These are phyloP conservation scores for Rhizomys pruinosus DNA, from an alignment of 2,113 vertebrate genomes.

Conservation along the genomic window DNA sequence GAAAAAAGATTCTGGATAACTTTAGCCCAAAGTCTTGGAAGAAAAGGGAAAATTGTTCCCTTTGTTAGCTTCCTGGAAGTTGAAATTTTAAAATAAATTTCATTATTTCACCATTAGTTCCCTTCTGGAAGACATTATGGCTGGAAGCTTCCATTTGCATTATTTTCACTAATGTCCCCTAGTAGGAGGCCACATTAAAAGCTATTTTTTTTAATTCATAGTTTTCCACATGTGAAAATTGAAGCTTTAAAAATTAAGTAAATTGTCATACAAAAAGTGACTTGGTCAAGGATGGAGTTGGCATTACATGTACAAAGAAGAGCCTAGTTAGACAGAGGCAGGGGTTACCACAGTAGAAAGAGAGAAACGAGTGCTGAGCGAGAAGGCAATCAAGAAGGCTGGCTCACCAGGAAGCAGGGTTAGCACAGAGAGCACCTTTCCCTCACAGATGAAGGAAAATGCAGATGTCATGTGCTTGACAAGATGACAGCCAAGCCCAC, in stretches of 20 bases:
- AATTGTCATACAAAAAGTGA: neutral
- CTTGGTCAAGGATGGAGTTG: neutral
- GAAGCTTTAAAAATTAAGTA: conserved; percentile 42
- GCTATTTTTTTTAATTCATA: neutral
- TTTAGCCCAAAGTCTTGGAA: neutral
- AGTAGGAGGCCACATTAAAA: neutral
- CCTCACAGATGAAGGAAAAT: conserved; percentile 47
- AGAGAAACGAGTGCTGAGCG: neutral
- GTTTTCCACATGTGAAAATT: neutral
- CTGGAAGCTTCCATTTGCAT: neutral
- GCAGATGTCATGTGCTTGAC: neutral
- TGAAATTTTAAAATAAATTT: conserved; percentile 43
- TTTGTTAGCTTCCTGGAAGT: neutral
- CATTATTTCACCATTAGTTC: neutral
- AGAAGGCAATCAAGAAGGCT: neutral
- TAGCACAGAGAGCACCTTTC: conserved; percentile 58
- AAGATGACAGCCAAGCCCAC: neutral
- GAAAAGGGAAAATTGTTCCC: conserved; percentile 5
- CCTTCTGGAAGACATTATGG: conserved; percentile 12
- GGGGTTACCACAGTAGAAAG: neutral
- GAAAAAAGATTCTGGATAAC: conserved; percentile 41
- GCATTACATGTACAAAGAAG: neutral
- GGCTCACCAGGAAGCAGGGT: conserved; percentile 49
- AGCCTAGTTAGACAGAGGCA: neutral
- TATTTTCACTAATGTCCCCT: neutral